Percentiles rank a stretch among this genome's conserved stretches.
phyloP scores from a whole-genome alignment of 2,888 invertebrate species.

The Isotomurus palustris region DNA sequence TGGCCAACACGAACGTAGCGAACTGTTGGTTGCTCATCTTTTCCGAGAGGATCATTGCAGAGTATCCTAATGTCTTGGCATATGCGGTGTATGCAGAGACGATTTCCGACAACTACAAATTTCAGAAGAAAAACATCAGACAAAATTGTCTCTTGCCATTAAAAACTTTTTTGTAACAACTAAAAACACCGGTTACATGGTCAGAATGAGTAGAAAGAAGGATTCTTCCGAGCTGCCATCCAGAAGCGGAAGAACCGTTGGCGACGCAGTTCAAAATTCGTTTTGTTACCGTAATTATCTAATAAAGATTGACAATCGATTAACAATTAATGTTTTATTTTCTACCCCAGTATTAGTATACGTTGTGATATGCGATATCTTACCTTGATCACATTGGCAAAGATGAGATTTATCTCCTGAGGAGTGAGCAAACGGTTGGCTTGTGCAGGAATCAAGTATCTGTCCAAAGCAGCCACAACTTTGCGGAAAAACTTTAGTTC shows the following conservation, averaged over 20 bases:
- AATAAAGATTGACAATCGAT: too few species aligned
- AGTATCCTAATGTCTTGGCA: conserved; percentile 34
- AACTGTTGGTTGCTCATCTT: conserved; percentile 44
- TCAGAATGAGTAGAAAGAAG: conserved; percentile 42
- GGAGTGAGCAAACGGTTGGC: conserved; percentile 42
- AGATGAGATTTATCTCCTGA: conserved; percentile 44
- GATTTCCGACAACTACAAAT: conserved; percentile 38
- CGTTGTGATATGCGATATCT: background rate
- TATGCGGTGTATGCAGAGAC: conserved; percentile 38
- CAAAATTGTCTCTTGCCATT: background rate
- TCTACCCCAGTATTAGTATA: background rate
- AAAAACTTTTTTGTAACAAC: background rate
- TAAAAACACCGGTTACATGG: conserved; percentile 32
- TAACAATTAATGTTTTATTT: background rate
- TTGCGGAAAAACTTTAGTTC: conserved; percentile 44
- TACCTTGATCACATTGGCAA: conserved; percentile 44
- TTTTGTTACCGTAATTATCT: conserved; percentile 46
- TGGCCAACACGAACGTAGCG: conserved; percentile 44
- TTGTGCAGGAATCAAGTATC: conserved; percentile 44
- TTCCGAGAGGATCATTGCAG: conserved; percentile 40
- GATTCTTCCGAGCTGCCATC: conserved; percentile 42
- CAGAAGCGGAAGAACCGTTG: conserved; percentile 34
- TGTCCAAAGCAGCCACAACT: conserved; percentile 36
- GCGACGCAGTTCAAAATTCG: conserved; percentile 43
- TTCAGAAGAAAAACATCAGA: background rate